Evolutionary conservation across 2,113 vertebrate genomes (phyloP).

Genomic region (Heterochromis multidens): DNA sequence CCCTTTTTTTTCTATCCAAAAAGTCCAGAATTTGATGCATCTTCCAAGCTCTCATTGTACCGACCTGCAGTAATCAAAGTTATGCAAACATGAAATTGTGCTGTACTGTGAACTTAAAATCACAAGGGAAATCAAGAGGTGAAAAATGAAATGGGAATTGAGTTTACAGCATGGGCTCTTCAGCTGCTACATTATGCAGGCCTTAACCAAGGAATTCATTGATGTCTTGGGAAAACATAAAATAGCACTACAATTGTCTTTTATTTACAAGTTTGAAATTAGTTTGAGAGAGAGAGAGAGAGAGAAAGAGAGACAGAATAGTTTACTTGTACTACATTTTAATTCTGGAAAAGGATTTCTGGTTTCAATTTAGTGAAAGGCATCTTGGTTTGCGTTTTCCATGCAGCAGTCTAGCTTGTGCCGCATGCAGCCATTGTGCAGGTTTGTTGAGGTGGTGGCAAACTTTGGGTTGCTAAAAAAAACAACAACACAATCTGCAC

Average conservation of each 20-base stretch:
- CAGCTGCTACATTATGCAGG: constrained; percentile 47
- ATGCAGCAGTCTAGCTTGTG: background rate
- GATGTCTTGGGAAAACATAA: background rate
- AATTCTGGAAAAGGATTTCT: background rate
- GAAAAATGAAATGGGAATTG: constrained; percentile 69
- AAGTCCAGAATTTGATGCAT: constrained; percentile 4
- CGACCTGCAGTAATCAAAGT: constrained; percentile 56
- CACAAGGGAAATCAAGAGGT: constrained; percentile 69
- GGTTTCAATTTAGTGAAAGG: background rate
- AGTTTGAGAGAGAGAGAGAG: background rate
- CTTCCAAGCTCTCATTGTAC: constrained; percentile 1
- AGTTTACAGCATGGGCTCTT: constrained; percentile 20
- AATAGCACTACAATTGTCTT: background rate
- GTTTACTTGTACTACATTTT: background rate
- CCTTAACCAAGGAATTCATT: background rate
- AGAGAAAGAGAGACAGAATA: background rate
- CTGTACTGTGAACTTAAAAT: constrained; percentile 16
- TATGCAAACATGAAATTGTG: constrained; percentile 39
- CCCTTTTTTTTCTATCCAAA: background rate
- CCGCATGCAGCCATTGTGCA: accelerated
- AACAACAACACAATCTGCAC: background rate
- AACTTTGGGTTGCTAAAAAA: background rate
- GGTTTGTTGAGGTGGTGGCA: background rate
- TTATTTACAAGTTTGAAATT: background rate
- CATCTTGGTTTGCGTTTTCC: background rate